Base-by-base conservation (phyloP, 2,797 vertebrate species). In the Clarias platycephalus region DNA sequence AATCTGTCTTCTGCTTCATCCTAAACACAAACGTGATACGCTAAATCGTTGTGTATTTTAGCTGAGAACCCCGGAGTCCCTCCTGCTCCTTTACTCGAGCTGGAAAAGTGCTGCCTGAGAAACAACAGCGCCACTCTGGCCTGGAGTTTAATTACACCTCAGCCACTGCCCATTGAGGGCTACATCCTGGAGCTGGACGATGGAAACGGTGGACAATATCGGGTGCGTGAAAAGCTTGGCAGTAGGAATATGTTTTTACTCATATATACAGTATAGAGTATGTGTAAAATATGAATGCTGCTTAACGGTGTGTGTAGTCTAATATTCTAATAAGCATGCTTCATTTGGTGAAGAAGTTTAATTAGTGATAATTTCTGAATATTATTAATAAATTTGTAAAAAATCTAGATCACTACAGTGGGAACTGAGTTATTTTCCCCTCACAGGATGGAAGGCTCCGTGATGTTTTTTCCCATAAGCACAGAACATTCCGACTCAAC, bases 141-240 rank as follows among this genome's bases (percentile, higher is more conserved):
- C 90, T 99, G 98, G 98, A 97, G 96, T 92, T 96, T 96, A 37
- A 94, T 94, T 0, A 94, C 93, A 28, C 94, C 96, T 86, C 92
- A 92, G 24, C 91, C 92, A 78, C 96, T 92, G 89, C 95, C 95
- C 0, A 96, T 98, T 2, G 98, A 99, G n/a, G 98, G 97, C 85
- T 99, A 99, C 89, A 96, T 99, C 89, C 94, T 99, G 91, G 98
- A 99, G 92, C 95, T 99, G 86, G 98, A 99, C 8, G 98, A 99
- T 2, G 98, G 98, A 86, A 97, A 97, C 0, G 97, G 97, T 8
- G 98, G 98, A 26, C 97, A 97, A 90, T 99, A 97, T 92, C 95
- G 97, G 96, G 98, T 99, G 86, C 91, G 96, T 79, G 44, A 3
- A 18, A 37, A 62, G 20, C 4, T 31, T 28, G 9, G 44, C 44